Evolutionary conservation across 2,113 vertebrate species (phyloP).

Genomic region (Gymnorhina tibicen): DNA sequence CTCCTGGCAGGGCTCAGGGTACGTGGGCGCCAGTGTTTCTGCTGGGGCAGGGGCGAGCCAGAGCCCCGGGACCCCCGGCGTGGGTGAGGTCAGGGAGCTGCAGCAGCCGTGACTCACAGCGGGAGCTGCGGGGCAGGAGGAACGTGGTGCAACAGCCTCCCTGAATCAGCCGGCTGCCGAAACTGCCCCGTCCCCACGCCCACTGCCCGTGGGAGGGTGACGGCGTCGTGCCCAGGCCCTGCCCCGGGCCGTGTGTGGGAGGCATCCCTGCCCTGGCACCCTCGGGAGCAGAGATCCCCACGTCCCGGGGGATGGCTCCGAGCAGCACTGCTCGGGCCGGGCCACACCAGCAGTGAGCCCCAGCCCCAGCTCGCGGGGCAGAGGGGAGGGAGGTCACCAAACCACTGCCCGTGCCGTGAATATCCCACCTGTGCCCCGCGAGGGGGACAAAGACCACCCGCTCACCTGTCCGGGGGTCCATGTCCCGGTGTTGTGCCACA

Average conservation of each 20-base stretch:
- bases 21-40: fast-evolving
- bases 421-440: fast-evolving
- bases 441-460: background rate
- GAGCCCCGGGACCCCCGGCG: fast-evolving
- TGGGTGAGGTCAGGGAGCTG: background rate
- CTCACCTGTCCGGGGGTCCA: background rate
- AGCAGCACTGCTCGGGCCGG: background rate
- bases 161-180: constrained; percentile 25
- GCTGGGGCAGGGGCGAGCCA: background rate
- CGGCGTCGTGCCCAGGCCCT: background rate
- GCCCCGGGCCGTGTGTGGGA: background rate
- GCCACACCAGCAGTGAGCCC: background rate
- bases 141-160: background rate
- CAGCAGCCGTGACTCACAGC: background rate
- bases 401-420: fast-evolving
- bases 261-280: background rate
- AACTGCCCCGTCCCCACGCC: constrained; percentile 14
- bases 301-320: background rate
- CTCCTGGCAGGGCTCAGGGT: fast-evolving
- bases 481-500: fast-evolving
- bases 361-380: background rate
- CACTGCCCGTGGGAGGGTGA: background rate
- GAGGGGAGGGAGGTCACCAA: background rate
- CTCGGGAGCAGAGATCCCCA: fast-evolving
- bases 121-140: background rate